These are phyloP conservation scores for Mya arenaria DNA, from an alignment of 1,140 invertebrate genomes.

Conservation along the genomic window DNA sequence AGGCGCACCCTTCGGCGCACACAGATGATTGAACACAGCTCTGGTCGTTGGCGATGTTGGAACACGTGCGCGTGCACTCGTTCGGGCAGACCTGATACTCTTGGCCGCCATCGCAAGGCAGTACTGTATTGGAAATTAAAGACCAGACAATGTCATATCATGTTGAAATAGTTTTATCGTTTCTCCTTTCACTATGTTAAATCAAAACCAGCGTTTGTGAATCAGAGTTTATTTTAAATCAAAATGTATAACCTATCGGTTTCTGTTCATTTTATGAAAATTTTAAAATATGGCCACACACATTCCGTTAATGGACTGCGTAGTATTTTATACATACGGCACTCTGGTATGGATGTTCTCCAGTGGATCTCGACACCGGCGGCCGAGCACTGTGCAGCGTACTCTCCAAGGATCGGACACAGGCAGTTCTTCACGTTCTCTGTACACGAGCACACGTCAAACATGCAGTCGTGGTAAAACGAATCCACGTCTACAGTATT, in stretches of 20 bases:
- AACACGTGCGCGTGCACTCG: slow-evolving; percentile 88
- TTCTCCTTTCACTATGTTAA: too few relatives aligned
- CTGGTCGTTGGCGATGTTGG: slow-evolving; percentile 83
- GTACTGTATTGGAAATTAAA: too few relatives aligned
- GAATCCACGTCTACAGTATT: slow-evolving; percentile 89
- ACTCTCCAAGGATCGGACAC: slow-evolving; percentile 90
- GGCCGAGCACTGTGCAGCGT: slow-evolving; percentile 89
- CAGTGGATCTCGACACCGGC: slow-evolving; percentile 88
- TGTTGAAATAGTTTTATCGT: too few relatives aligned
- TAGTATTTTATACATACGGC: too few relatives aligned
- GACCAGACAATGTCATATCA: too few relatives aligned
- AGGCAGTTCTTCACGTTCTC: slow-evolving; percentile 84
- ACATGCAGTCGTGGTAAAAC: slow-evolving; percentile 91
- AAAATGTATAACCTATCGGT: too few relatives aligned
- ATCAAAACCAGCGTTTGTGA: too few relatives aligned
- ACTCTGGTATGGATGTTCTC: slow-evolving; percentile 88
- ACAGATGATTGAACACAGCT: slow-evolving; percentile 83
- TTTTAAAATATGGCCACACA: too few relatives aligned
- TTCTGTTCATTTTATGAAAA: too few relatives aligned
- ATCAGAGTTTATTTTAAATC: too few relatives aligned
- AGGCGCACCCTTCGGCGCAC: slow-evolving; percentile 95
- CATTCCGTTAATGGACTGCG: too few relatives aligned
- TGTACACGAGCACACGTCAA: slow-evolving; percentile 92
- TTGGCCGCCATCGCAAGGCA: slow-evolving; percentile 88
- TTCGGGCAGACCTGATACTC: slow-evolving; percentile 90